Evolutionary conservation across 2,888 invertebrate genomes (phyloP).

Genomic region (Agrochola lychnidis): DNA sequence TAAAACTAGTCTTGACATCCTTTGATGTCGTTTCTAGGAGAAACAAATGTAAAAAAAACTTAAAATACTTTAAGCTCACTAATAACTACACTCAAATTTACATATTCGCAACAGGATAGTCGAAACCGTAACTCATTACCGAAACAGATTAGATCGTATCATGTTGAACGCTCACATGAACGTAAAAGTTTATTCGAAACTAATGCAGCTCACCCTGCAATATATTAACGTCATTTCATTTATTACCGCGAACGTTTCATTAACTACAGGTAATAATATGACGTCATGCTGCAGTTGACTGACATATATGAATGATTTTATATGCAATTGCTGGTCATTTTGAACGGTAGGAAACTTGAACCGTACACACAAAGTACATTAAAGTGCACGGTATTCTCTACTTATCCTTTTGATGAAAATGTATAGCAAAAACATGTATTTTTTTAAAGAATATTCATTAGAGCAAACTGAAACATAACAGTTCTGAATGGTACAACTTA

Average conservation of each 20-base stretch:
- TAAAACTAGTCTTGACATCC: too few relatives aligned
- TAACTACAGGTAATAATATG: slow-evolving; percentile 51
- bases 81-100: slow-evolving; percentile 19
- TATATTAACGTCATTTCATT: slow-evolving; percentile 59
- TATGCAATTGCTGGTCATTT: slow-evolving; percentile 14
- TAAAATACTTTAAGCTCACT: background rate
- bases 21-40: too few relatives aligned
- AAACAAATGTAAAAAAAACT: background rate
- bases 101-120: slow-evolving; percentile 44
- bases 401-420: background rate
- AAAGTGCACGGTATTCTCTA: background rate
- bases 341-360: slow-evolving; percentile 1
- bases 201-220: slow-evolving; percentile 44
- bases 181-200: slow-evolving; percentile 57
- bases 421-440: background rate
- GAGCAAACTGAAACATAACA: background rate
- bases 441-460: background rate
- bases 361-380: background rate
- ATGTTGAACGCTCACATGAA: slow-evolving; percentile 44
- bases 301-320: slow-evolving; percentile 33
- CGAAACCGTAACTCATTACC: slow-evolving; percentile 53
- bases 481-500: background rate
- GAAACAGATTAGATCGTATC: slow-evolving; percentile 58
- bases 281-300: slow-evolving; percentile 38
- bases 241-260: slow-evolving; percentile 42